A percentile compares a stretch with the other conserved stretches of the same genome.
phyloP scores from a whole-genome alignment of 2,888 invertebrate genomes.

The Orgyia antiqua region DNA sequence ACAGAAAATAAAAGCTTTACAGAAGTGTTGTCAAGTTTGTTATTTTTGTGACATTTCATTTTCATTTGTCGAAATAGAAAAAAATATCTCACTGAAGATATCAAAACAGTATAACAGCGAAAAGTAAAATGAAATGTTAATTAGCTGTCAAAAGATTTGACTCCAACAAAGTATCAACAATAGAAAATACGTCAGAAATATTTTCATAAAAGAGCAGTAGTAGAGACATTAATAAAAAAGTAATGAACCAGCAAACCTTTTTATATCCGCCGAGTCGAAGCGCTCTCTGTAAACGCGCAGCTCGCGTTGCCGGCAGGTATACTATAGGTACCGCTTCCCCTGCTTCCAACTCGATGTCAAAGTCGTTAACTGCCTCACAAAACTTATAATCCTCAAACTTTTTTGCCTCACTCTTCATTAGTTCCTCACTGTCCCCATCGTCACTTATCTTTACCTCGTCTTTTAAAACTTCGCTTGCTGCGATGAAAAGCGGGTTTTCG shows the following conservation, averaged over 20 bases:
- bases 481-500: constrained; percentile 60
- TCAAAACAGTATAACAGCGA: constrained; percentile 8
- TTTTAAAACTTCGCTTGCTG: constrained; percentile 54
- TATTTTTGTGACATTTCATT: constrained; percentile 35
- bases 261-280: constrained; percentile 76
- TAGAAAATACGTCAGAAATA: constrained; percentile 21
- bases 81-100: constrained; percentile 19
- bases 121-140: constrained; percentile 34
- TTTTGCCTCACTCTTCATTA: constrained; percentile 61
- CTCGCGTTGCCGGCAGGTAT: constrained; percentile 70
- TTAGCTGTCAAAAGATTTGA: constrained; percentile 38
- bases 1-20: constrained; percentile 22
- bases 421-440: constrained; percentile 45
- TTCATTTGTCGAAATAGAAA: constrained; percentile 27
- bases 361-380: constrained; percentile 66
- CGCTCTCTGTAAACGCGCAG: constrained; percentile 74
- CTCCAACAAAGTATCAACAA: constrained; percentile 21
- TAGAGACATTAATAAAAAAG: constrained; percentile 23
- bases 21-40: constrained; percentile 12
- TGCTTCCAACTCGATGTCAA: constrained; percentile 63
- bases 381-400: constrained; percentile 67
- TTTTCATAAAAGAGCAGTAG: constrained; percentile 23
- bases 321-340: constrained; percentile 65
- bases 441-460: constrained; percentile 57
- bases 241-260: constrained; percentile 56